Base-by-base conservation (phyloP, 1,140 invertebrate genomes). In the Drosophila obscura region DNA sequence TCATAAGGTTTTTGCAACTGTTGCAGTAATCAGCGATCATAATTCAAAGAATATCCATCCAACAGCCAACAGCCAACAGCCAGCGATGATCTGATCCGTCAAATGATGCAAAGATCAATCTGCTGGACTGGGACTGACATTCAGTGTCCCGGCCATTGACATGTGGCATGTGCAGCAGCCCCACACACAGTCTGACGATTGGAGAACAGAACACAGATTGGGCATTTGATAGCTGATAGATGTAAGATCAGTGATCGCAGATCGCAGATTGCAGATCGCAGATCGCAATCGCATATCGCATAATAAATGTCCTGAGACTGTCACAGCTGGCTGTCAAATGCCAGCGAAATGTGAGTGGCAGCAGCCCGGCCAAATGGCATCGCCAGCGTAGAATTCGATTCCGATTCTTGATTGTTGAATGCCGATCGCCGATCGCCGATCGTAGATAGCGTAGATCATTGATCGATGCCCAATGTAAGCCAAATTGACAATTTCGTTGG, bases 281-380 rank as follows among this genome's bases (percentile, higher is more conserved):
- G 66, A 55, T 52, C 63, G 24, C 28, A 48, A 58, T 45, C 44
- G 59, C 63, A 57, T 41, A 77, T 82, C 50, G 79, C 69, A 71
- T 82, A 83, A 82, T 83, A 78, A 82, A 82, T 74, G 74, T 83
- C 74, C 69, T 69, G 75, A 67, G 56, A 83, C 58, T 74, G 72
- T 74, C 71, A 57, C 22, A 68, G 65, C 31, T 39, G 9, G 52
- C 79, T 81, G 79, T 73, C 74, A 82, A 82, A 82, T 82, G 79
- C 56, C 74, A 82, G 41, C 79, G 43, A 82, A 82, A 82, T 82
- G 79, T 78, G 79, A 82, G 49, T 76, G 59, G 50, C 64, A 68
- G 9, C 31, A 24, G 31, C 35, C 31, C 62, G 59, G 56, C 46
- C 73, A 50, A 76, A 66, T 77, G 78, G 58, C 78, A 67, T 57